phyloP scores from a whole-genome alignment of 1,140 invertebrate species.

The Nasonia longicornis region DNA sequence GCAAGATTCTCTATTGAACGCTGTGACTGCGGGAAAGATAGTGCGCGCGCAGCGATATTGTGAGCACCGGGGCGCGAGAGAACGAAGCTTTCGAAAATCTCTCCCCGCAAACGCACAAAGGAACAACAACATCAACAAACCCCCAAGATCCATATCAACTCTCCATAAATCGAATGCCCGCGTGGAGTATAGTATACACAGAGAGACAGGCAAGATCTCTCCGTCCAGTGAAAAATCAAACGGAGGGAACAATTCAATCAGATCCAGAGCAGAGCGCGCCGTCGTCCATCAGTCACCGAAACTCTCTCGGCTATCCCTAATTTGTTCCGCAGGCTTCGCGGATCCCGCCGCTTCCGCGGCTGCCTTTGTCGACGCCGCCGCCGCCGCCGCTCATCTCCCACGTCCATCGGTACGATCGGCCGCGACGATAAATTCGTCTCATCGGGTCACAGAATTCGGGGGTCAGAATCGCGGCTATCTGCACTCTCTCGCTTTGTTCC shows the following conservation, averaged over 20 bases:
- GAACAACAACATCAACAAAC: not conserved
- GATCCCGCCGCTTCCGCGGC: not conserved
- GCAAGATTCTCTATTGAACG: too few species aligned
- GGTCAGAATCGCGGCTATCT: slow-evolving; percentile 8
- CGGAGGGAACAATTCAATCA: not conserved
- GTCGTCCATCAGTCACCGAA: slow-evolving; percentile 9
- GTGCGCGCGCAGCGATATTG: not conserved
- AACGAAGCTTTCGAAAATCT: too few species aligned
- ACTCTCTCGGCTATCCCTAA: not conserved
- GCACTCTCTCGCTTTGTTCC: too few species aligned
- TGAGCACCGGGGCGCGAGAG: not conserved
- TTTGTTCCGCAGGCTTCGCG: slow-evolving; percentile 2
- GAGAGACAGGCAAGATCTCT: not conserved
- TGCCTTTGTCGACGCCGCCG: not conserved
- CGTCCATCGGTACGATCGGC: slow-evolving; percentile 2
- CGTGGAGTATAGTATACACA: not conserved
- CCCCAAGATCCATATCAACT: not conserved
- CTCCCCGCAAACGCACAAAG: not conserved
- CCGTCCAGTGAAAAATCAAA: not conserved
- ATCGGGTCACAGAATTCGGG: slow-evolving; percentile 11
- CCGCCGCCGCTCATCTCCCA: not conserved
- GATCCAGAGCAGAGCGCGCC: not conserved
- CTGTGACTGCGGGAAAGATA: not conserved
- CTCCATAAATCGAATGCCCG: not conserved
- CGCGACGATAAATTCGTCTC: slow-evolving; percentile 40